Base-by-base conservation (phyloP, 2,888 invertebrate species). In the Drosophila barbarae region DNA sequence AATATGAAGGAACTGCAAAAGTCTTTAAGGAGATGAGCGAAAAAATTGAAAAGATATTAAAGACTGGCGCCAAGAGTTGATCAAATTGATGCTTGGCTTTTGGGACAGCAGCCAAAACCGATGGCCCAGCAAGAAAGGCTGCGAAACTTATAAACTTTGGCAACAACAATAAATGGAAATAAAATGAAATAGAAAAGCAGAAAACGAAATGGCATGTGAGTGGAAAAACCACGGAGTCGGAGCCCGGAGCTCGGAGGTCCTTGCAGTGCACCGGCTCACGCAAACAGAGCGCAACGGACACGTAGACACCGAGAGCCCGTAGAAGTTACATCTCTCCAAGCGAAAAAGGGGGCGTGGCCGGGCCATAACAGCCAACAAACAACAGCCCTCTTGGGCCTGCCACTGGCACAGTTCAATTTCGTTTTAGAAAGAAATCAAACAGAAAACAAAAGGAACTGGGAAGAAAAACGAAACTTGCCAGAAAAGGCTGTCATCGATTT, bases 71-170 rank as follows among this genome's bases (percentile, higher is more conserved):
- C 81, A 80, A 59, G 59, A 81, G 76, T 69, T 80, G 76, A 83
- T 81, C 80, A 78, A 83, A 80, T 77, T 77, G 83, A 83, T 83
- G 80, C 72, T 77, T 70, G 77, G 72, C 76, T 72, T 72, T 61
- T 77, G 78, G 81, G 72, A 67, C 74, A 69, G 32, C 60, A 71
- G 71, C 78, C 81, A 78, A 77, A 69, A 51, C 53, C 60, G 49
- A 59, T 46, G 38, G 36, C 42, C 41, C 49, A 39, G 38, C 52
- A 35, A 39, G 30, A 49, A 69, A 54, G 34, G 15, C 53, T 51
- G 36, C 28, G 60, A 57, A 71, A 77, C 75, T 79, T 73, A 71
- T 72, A 76, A 74, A 77, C 51, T 82, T 74, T 63, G 67, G 32
- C 55, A 53, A 47, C 64, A 46, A 59, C 59, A 50, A 23, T 23